Conservation (phyloP, 2,113 vertebrate genomes). For the Cyprinus carpio region DNA sequence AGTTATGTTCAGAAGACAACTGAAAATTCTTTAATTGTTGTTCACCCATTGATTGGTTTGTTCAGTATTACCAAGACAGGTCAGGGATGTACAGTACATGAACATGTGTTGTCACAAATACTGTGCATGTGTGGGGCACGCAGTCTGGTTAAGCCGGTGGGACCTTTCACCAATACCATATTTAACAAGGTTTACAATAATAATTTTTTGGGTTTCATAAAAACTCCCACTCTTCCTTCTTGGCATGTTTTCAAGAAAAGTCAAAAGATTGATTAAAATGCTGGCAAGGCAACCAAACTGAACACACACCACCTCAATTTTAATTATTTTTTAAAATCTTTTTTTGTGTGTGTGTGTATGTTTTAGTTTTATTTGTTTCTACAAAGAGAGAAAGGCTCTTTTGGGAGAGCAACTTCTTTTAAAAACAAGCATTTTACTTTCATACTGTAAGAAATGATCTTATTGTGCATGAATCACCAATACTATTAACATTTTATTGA, state of each 20-base stretch:
- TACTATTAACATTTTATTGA: background rate
- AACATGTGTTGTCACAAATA: background rate
- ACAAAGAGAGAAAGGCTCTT: background rate
- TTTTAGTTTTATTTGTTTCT: background rate
- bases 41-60: background rate
- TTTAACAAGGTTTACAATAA: slow-evolving; percentile 1
- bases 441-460: background rate
- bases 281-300: background rate
- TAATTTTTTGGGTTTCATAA: background rate
- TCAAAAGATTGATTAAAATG: background rate
- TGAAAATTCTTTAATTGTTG: background rate
- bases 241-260: background rate
- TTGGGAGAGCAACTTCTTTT: background rate
- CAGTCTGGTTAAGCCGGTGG: background rate
- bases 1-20: too few relatives aligned
- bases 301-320: background rate
- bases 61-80: background rate
- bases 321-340: background rate
- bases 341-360: background rate
- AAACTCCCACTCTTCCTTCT: background rate
- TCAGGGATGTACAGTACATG: background rate
- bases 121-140: too few relatives aligned
- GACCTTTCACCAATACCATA: background rate
- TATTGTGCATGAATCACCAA: background rate
- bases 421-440: background rate